Evolutionary conservation across 2,113 vertebrate genomes (phyloP), one percentile per base, ranked within the genome.

Genomic region (Vulpes ferrilata): DNA sequence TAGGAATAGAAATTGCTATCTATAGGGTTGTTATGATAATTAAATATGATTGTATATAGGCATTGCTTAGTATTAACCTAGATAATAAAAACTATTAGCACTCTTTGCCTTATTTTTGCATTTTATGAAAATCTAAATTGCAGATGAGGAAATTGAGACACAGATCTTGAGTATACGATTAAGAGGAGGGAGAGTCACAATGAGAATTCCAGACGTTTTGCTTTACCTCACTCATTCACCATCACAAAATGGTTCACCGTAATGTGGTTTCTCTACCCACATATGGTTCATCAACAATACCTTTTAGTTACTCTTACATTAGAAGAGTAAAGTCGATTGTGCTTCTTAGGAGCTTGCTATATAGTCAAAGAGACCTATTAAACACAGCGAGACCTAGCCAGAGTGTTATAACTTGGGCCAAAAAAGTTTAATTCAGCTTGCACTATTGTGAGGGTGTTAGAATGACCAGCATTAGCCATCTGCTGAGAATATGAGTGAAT

Each of bases 101-200:
- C 7, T 55, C 1, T 48, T 90, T 64, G 79, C 22, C 64, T 64
- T 85, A 60, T 81, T 84, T 92, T 90, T 57, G 19, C 7, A 90
- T 74, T 84, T 89, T 85, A 64, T 78, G n/a, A 73, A 96, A 8
- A 48, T 65, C 19, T 95, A 73, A 93, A 84, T 69, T 76, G 83
- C 12, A 87, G 13, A 23, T 67, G n/a, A 84, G 55, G 7, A 95
- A 94, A 76, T 20, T 43, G 19, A 95, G 62, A 32, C 11, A 27
- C 30, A 90, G 23, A 87, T n/a, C 19, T 88, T 90, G 27, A 88
- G 13, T 91, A 57, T 1, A 76, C 30, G 80, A 10, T 90, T 92
- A 90, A 82, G 87, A 85, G 86, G 27, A 78, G 19, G 25, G 43
- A 38, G 43, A 90, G 57, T 92, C 35, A 69, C 16, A 76, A 17